Evolutionary conservation across 2,113 vertebrate species (phyloP).

Genomic region (Candoia aspera): DNA sequence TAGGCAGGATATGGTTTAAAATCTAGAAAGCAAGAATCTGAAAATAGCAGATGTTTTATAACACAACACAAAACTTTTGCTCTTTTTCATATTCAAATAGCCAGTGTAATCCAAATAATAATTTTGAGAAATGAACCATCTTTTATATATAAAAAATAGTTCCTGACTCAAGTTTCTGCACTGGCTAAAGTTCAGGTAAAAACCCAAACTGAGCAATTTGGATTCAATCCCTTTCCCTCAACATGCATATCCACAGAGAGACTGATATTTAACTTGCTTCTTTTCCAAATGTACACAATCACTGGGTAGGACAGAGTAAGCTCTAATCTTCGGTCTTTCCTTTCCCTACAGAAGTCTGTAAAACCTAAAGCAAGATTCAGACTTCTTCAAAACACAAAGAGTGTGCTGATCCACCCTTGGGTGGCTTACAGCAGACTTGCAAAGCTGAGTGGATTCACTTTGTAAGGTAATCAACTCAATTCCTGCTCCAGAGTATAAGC

Average conservation of each 20-base stretch:
- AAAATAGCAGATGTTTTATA: conserved; percentile 71
- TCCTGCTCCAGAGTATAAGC: background rate
- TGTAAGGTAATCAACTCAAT: background rate
- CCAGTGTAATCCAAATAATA: conserved; percentile 66
- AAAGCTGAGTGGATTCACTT: background rate
- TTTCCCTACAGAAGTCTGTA: background rate
- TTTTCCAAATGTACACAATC: background rate
- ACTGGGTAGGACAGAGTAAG: background rate
- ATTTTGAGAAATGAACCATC: conserved; percentile 59
- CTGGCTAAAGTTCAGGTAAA: background rate
- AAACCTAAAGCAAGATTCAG: background rate
- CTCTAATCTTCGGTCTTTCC: background rate
- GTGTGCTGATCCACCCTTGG: background rate
- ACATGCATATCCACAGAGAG: background rate
- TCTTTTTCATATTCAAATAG: conserved; percentile 52
- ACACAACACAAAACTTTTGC: conserved; percentile 31
- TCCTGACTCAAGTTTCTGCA: conserved; percentile 28
- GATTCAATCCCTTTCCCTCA: background rate
- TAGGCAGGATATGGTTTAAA: conserved; percentile 72
- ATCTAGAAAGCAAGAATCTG: conserved; percentile 58
- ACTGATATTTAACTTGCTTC: background rate
- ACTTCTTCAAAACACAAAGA: background rate
- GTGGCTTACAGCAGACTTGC: background rate
- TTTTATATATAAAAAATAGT: background rate
- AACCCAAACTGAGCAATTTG: background rate